Evolutionary conservation across 2,888 invertebrate genomes (phyloP), one percentile per base, ranked within the genome.

Genomic region (Syrista parreyssii): DNA sequence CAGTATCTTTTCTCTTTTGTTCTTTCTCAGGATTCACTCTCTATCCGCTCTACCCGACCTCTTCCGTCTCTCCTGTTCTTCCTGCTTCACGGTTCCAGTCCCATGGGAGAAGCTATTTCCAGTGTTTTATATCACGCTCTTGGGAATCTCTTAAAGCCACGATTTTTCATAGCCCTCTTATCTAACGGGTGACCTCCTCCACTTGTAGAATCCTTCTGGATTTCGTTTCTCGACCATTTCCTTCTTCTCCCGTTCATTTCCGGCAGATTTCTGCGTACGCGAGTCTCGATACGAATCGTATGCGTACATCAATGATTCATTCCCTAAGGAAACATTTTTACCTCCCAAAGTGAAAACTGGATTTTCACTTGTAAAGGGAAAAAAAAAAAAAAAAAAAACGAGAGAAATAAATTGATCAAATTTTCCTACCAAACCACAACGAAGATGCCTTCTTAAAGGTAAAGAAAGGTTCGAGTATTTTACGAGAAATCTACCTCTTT

Each of bases 61-160:
- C 68, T 68, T 72, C 72, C 75, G 30, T 36, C 23, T 78, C 68
- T 75, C 68, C 30, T 30, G 36, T 74, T 31, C 15, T 73, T 36
- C 69, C 30, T n/a, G 73, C 73, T 23, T 55, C 55, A 55, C 55
- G 23, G 55, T 23, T 55, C 23, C 23, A 55, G 55, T 55, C 55
- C 23, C 71, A 32, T 12, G 12, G 71, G 78, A 78, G 83, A 82
- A 81, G 85, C 83, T 79, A 83, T 83, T 85, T 76, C 83, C 82
- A 82, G 79, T 82, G 84, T 84, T 85, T 85, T 86, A 84, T 85
- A 85, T 81, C 80, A 80, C 78, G 76, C 84, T 80, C 80, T 76
- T 78, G 83, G 84, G 84, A 84, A 82, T 81, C 80, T 80, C 77
- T 84, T 83, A 82, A 82, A 82, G 80, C 83, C 82, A 75, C 81